A percentile compares a stretch with the other conserved stretches of the same genome.
Conservation (phyloP, 1,140 invertebrate species). For the Papilio glaucus region DNA sequence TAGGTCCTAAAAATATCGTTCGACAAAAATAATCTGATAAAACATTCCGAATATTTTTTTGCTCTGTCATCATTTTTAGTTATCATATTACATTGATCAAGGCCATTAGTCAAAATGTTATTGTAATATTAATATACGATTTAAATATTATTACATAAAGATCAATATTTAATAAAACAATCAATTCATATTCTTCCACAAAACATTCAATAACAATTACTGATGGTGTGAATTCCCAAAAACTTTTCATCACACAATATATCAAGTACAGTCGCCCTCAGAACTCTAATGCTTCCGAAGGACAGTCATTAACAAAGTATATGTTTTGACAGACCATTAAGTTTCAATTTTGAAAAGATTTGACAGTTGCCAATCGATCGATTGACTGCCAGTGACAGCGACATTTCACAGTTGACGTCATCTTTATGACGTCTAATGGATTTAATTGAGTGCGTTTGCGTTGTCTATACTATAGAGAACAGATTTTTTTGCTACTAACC, state of each 20-base stretch:
- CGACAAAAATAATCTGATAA: not conserved
- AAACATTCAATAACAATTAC: slow-evolving; percentile 37
- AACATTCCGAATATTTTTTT: not conserved
- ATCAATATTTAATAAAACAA: too few species aligned
- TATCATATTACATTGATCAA: too few species aligned
- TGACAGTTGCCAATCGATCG: slow-evolving; percentile 60
- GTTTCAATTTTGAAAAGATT: slow-evolving; percentile 53
- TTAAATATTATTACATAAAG: too few species aligned
- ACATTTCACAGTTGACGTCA: slow-evolving; percentile 73
- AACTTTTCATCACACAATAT: slow-evolving; percentile 69
- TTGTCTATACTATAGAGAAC: slow-evolving; percentile 38
- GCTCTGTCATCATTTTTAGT: not conserved
- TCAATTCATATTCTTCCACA: not conserved
- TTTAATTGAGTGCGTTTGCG: slow-evolving; percentile 55
- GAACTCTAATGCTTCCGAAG: slow-evolving; percentile 55
- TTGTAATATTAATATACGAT: too few species aligned
- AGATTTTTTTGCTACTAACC: not conserved
- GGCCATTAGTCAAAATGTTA: too few species aligned
- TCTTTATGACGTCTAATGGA: slow-evolving; percentile 61
- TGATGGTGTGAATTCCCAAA: slow-evolving; percentile 57
- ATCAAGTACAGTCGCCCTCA: slow-evolving; percentile 53
- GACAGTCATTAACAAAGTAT: slow-evolving; percentile 68
- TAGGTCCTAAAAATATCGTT: not conserved
- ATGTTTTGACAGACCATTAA: slow-evolving; percentile 81
- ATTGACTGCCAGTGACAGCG: slow-evolving; percentile 66